Conservation (phyloP, 2,797 vertebrate genomes). For the Gymnocypris eckloni region DNA sequence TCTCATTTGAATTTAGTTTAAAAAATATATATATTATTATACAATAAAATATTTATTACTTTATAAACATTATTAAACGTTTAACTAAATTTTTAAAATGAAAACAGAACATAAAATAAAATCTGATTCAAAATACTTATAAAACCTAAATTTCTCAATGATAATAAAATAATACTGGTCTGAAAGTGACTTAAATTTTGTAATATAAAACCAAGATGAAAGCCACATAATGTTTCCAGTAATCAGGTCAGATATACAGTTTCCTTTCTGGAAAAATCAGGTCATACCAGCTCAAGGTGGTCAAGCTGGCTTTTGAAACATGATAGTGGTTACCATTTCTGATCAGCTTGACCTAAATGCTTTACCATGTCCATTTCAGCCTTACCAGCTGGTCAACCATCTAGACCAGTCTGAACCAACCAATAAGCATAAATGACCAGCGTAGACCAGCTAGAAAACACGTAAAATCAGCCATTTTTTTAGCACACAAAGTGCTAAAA, state of each 20-base stretch:
- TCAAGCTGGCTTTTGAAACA: not conserved
- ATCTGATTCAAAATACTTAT: not conserved
- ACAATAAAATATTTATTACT: no score
- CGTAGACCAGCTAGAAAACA: not conserved
- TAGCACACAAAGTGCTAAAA: not conserved
- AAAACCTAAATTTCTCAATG: not conserved
- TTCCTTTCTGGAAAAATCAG: not conserved
- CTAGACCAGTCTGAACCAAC: not conserved
- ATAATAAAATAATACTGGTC: not conserved
- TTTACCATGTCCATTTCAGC: not conserved
- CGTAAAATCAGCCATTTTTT: not conserved
- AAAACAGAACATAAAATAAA: not conserved
- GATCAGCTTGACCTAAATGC: not conserved
- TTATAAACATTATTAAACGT: not conserved
- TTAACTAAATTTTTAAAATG: not conserved
- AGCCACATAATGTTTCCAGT: not conserved
- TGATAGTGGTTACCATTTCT: not conserved
- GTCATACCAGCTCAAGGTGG: not conserved
- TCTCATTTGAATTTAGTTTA: no score
- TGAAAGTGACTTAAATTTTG: not conserved
- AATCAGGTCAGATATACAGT: not conserved
- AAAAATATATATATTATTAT: no score
- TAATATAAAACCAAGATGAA: not conserved
- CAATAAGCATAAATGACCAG: not conserved
- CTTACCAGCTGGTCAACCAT: not conserved